phyloP scores from a whole-genome alignment of 2,888 invertebrate genomes.

The Acholoe squamosa region DNA sequence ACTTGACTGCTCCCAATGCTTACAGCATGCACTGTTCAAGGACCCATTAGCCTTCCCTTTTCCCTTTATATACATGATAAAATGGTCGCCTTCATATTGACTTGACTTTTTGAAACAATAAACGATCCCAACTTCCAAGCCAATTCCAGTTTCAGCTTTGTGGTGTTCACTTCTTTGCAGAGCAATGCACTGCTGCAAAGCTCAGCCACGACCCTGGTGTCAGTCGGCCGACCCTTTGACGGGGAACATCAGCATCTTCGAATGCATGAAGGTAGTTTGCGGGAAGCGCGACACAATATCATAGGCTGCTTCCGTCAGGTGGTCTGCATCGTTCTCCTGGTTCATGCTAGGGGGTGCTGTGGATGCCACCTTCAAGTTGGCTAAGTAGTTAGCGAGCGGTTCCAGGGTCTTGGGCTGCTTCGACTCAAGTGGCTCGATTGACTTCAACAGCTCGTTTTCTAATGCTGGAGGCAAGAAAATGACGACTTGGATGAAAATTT shows the following conservation, averaged over 20 bases:
- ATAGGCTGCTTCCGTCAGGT: slow-evolving; percentile 79
- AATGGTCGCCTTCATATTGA: too few species aligned
- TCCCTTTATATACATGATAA: too few species aligned
- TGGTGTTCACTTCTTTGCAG: too few species aligned
- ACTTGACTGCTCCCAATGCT: too few species aligned
- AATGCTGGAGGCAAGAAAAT: slow-evolving; percentile 52
- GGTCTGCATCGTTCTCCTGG: slow-evolving; percentile 66
- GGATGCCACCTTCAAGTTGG: slow-evolving; percentile 77
- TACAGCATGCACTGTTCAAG: too few species aligned
- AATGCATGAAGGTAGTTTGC: slow-evolving; percentile 82
- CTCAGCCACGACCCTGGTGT: background rate
- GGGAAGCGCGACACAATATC: slow-evolving; percentile 81
- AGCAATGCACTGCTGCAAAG: background rate
- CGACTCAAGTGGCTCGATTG: slow-evolving; percentile 84
- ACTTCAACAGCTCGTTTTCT: slow-evolving; percentile 68
- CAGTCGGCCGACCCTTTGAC: slow-evolving; percentile 68
- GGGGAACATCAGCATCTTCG: slow-evolving; percentile 83
- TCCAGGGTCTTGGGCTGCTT: slow-evolving; percentile 86
- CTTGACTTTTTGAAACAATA: too few species aligned
- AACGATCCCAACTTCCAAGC: too few species aligned
- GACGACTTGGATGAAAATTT: background rate
- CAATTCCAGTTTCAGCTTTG: too few species aligned
- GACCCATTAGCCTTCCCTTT: too few species aligned
- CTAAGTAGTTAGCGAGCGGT: slow-evolving; percentile 80
- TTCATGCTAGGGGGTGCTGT: slow-evolving; percentile 71